Base-by-base conservation (phyloP, 2,113 vertebrate species). In the Cheilinus undulatus region DNA sequence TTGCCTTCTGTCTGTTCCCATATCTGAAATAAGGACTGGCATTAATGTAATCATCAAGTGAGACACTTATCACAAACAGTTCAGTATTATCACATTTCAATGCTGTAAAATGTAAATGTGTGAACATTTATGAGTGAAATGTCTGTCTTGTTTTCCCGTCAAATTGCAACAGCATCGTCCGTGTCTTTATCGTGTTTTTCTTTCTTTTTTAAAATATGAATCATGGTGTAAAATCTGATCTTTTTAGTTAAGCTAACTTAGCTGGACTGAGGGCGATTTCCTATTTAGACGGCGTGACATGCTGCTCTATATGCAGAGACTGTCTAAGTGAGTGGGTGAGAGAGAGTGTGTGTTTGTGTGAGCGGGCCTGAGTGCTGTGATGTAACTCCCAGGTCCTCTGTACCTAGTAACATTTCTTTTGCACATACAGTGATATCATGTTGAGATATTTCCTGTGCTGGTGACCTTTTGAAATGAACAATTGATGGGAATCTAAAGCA, bases 201-300 rank as follows among this genome's bases (percentile, higher is more conserved):
- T 40, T 10, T 19, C 10, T 49, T 32, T 46, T 69, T 73, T 76
- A 66, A 62, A 60, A 67, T 30, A 27, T 42, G 38, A 57, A 69
- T 75, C 34, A 14, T 46, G 22, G 38, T 51, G 43, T 68, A 28
- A 53, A 64, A 69, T 69, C 54, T 61, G 76, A 72, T 74, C 7
- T 73, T 78, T 80, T 80, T 72, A 77, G 75, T 45, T 38, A 67
- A 73, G 80, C 66, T 77, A 70, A 78, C 51, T 85, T 80, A 70
- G 80, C 73, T 69, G 76, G 73, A 80, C 82, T 83, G 82, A 86
- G 78, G 78, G 84, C 75, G 71, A 89, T 85, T 87, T 82, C 73
- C 74, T 69, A 30, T 50, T 67, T 76, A 78, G 69, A 80, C 43
- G 13, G 59, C 22, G 26, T 72, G 80, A 87, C 67, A 30, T 85